These are phyloP conservation scores for Drosophila murphyi DNA, from an alignment of 1,140 invertebrate genomes.

Conservation along the genomic window DNA sequence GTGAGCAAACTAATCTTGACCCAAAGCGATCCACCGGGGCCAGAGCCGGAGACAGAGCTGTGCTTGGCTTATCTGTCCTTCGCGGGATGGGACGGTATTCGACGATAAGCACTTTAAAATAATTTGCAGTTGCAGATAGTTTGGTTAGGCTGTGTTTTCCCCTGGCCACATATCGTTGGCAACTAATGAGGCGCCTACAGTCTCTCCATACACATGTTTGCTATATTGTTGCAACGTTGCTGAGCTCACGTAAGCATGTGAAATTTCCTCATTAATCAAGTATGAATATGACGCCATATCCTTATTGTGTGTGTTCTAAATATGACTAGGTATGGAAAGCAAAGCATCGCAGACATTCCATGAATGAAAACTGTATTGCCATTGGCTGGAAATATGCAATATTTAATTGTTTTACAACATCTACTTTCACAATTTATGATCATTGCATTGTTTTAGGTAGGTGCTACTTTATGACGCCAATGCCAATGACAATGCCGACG, in stretches of 20 bases:
- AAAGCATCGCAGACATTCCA: slow-evolving; percentile 42
- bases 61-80: slow-evolving; percentile 47
- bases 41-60: slow-evolving; percentile 12
- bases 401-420: slow-evolving; percentile 73
- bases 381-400: slow-evolving; percentile 38
- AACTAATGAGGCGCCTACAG: slow-evolving; percentile 45
- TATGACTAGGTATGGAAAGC: slow-evolving; percentile 33
- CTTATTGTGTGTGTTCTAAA: slow-evolving; percentile 66
- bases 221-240: neutral
- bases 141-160: slow-evolving; percentile 70
- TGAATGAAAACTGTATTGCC: slow-evolving; percentile 57
- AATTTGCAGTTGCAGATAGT: slow-evolving; percentile 27
- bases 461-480: slow-evolving; percentile 61
- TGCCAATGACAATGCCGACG: slow-evolving; percentile 9
- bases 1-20: slow-evolving; percentile 37
- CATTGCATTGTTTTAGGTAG: slow-evolving; percentile 67
- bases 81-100: slow-evolving; percentile 33
- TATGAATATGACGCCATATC: slow-evolving; percentile 56
- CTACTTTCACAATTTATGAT: slow-evolving; percentile 55
- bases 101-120: slow-evolving; percentile 40
- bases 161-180: slow-evolving; percentile 43
- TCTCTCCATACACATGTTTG: slow-evolving; percentile 37
- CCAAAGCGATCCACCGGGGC: neutral
- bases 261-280: slow-evolving; percentile 72
- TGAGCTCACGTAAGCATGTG: slow-evolving; percentile 5